Evolutionary conservation across 2,797 vertebrate genomes (phyloP).

Genomic region (Onychomys arenicola): DNA sequence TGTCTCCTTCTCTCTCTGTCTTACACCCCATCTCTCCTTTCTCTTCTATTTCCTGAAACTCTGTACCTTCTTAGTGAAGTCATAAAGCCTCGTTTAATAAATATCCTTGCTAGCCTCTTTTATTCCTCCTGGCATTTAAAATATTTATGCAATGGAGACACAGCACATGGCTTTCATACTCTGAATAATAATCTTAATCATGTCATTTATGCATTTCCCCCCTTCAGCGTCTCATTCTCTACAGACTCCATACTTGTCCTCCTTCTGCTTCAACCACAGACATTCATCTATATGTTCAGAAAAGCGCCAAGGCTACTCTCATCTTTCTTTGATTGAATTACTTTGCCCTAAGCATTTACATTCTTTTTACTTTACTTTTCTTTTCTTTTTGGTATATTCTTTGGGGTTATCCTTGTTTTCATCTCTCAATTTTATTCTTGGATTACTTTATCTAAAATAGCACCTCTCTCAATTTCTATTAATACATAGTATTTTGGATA

Average conservation of each 20-base stretch:
- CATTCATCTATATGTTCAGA: not conserved
- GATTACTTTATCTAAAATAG: not conserved
- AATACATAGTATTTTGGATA: not conserved
- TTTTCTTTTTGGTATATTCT: not conserved
- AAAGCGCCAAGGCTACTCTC: accelerated
- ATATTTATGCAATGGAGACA: not conserved
- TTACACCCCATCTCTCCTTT: not conserved
- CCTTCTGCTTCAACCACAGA: not conserved
- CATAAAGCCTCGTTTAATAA: not conserved
- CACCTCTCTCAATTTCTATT: not conserved
- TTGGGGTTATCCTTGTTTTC: not conserved
- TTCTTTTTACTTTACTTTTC: not conserved
- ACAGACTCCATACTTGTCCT: not conserved
- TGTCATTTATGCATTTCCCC: not conserved
- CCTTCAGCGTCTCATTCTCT: not conserved
- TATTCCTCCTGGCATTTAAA: not conserved
- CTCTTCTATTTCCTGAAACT: not conserved
- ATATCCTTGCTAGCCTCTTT: not conserved
- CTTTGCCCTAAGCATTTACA: not conserved
- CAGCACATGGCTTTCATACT: not conserved
- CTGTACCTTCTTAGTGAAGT: not conserved
- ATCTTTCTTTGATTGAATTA: not conserved
- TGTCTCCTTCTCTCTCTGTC: not conserved
- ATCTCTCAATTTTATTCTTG: not conserved
- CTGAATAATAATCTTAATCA: not conserved